A percentile compares a stretch with the other conserved stretches of the same genome.
Conservation (phyloP, 2,888 invertebrate genomes). For the Chrysina gloriosa region DNA sequence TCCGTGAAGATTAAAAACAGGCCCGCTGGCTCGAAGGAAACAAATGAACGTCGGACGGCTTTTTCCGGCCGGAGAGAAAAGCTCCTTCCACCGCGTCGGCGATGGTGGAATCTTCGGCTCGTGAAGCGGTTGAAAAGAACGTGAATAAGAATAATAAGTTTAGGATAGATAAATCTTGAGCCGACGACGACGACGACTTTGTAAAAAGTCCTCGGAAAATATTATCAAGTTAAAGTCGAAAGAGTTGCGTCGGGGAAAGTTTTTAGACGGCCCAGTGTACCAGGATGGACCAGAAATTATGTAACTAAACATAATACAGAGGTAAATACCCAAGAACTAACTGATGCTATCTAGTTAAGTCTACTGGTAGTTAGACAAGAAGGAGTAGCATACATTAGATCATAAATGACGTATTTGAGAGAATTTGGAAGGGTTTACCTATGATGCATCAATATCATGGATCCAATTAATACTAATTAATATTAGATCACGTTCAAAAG, state of each 20-base stretch:
- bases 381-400: too few relatives aligned
- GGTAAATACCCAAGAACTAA: too few relatives aligned
- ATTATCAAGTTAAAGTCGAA: neutral
- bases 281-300: neutral
- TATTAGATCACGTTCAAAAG: too few relatives aligned
- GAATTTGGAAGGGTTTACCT: too few relatives aligned
- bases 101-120: neutral
- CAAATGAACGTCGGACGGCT: neutral
- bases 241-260: neutral
- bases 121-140: neutral
- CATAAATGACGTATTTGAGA: too few relatives aligned
- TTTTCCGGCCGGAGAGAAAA: neutral
- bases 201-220: neutral
- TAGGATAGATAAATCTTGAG: neutral
- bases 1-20: neutral
- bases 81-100: neutral
- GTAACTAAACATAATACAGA: too few relatives aligned
- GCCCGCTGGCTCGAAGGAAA: neutral
- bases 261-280: neutral
- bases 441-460: too few relatives aligned
- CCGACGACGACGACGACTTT: neutral
- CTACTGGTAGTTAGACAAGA: too few relatives aligned
- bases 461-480: too few relatives aligned
- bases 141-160: neutral
- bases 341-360: too few relatives aligned